Conservation (phyloP, 2,113 vertebrate species). For the Prietella phreatophila region DNA sequence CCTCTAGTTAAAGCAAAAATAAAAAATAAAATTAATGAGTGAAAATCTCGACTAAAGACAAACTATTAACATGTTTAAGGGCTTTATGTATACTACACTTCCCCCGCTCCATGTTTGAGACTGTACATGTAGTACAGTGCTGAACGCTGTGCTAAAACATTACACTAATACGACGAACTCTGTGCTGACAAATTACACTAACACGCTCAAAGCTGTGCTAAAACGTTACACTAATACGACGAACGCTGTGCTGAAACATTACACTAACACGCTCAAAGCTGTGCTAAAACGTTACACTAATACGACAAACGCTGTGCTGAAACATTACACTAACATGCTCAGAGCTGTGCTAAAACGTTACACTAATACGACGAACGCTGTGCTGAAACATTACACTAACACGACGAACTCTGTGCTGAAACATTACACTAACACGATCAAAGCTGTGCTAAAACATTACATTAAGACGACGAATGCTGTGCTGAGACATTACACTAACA, state of each 20-base stretch:
- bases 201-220: not conserved
- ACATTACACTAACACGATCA: too few relatives aligned
- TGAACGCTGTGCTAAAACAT: too few relatives aligned
- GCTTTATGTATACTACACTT: not conserved
- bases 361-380: too few relatives aligned
- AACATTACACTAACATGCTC: not conserved
- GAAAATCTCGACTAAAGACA: constrained; percentile 7
- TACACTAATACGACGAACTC: not conserved
- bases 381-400: too few relatives aligned
- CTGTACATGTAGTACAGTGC: not conserved
- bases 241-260: too few relatives aligned
- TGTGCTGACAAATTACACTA: not conserved
- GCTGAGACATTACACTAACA: not conserved
- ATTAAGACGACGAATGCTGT: too few relatives aligned
- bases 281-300: not conserved
- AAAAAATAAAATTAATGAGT: not conserved
- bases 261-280: too few relatives aligned
- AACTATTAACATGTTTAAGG: too few relatives aligned
- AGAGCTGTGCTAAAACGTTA: too few relatives aligned
- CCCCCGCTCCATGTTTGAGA: not conserved
- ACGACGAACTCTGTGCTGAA: too few relatives aligned
- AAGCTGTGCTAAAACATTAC: too few relatives aligned
- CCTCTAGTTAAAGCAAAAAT: not conserved
- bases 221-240: too few relatives aligned
- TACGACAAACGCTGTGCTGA: not conserved